A percentile compares a stretch with the other conserved stretches of the same genome.
Conservation (phyloP, 2,113 vertebrate genomes). For the Apistogramma diplotaenia region DNA sequence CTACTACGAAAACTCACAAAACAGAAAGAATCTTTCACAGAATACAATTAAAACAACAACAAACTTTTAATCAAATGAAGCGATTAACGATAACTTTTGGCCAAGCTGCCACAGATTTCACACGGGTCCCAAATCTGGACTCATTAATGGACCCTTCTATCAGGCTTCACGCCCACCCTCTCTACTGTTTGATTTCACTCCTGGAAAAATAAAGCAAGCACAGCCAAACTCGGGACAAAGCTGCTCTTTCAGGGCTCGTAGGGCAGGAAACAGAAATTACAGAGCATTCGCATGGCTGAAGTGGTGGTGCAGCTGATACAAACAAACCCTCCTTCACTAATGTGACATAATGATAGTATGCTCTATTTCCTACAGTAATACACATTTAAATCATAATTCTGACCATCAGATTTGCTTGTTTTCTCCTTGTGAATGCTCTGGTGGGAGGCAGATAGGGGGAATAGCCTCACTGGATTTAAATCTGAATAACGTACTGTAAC, state of each 20-base stretch:
- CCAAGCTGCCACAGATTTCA: slow-evolving; percentile 20
- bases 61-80: not conserved
- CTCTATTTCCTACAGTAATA: not conserved
- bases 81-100: not conserved
- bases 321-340: slow-evolving; percentile 11
- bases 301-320: not conserved
- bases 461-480: slow-evolving; percentile 37
- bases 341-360: not conserved
- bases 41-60: not conserved
- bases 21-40: not conserved
- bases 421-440: not conserved
- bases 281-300: slow-evolving; percentile 5
- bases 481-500: slow-evolving; percentile 41
- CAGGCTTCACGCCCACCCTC: not conserved
- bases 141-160: not conserved
- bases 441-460: not conserved
- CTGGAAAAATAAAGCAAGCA: slow-evolving; percentile 1
- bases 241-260: slow-evolving; percentile 27
- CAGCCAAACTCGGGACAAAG: slow-evolving; percentile 27
- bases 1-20: not conserved
- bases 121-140: not conserved
- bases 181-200: not conserved
- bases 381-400: not conserved
- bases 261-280: slow-evolving; percentile 60
- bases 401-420: no score